Conservation (phyloP, 1,140 invertebrate genomes). For the Eumeta japonica region DNA sequence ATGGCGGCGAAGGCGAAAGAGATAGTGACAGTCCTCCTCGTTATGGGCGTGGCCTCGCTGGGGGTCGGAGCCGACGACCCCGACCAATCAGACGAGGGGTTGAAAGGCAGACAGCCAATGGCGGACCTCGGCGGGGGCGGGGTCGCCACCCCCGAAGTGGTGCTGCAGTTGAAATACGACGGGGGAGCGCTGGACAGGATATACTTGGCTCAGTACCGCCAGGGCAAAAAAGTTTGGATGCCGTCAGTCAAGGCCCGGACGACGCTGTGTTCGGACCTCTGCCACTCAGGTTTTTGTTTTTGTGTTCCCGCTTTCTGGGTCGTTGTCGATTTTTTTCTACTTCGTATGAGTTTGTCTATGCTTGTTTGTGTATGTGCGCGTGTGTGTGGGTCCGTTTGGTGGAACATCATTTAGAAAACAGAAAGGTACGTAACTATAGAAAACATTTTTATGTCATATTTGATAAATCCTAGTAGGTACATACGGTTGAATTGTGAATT, state of each 20-base stretch:
- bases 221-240: constrained; percentile 13
- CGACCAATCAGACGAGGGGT: constrained; percentile 24
- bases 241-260: constrained; percentile 29
- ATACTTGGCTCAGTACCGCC: constrained; percentile 46
- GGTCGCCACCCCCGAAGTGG: constrained; percentile 41
- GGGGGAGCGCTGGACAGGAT: constrained; percentile 42
- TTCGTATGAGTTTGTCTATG: constrained; percentile 13
- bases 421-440: no score
- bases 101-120: no score
- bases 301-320: no score
- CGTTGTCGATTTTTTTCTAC: constrained; percentile 22
- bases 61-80: constrained; percentile 9
- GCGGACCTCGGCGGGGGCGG: no score
- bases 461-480: no score
- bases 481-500: no score
- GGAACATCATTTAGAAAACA: no score
- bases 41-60: constrained; percentile 24
- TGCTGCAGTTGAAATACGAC: constrained; percentile 45
- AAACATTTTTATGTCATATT: background rate
- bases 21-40: no score
- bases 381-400: background rate
- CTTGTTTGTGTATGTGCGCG: constrained; percentile 13
- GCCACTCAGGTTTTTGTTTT: constrained; percentile 33
- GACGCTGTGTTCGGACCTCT: constrained; percentile 40
- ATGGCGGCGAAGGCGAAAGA: no score